These are phyloP conservation scores for Melieria omissa DNA, from an alignment of 2,888 invertebrate species.

Conservation along the genomic window DNA sequence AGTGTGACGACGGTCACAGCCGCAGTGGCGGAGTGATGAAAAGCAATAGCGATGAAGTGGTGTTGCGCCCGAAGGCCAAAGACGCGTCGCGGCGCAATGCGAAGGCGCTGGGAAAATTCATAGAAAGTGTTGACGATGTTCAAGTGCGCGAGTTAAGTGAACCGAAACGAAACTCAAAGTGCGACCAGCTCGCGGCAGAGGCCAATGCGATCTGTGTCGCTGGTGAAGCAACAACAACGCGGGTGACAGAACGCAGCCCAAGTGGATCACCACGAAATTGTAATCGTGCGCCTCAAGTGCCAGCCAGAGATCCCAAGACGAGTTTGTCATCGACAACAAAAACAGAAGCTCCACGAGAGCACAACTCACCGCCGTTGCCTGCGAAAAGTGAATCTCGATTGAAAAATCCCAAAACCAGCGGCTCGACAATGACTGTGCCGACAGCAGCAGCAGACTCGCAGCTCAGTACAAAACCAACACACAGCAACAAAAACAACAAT, in stretches of 20 bases:
- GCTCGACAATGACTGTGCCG: slow-evolving; percentile 47
- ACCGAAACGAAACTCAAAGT: too few species aligned
- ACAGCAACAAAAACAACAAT: slow-evolving; percentile 13
- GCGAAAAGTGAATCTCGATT: slow-evolving; percentile 23
- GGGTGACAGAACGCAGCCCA: neutral
- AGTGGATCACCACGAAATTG: neutral
- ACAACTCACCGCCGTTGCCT: slow-evolving; percentile 20
- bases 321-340: slow-evolving; percentile 37
- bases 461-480: slow-evolving; percentile 5
- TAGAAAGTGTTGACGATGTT: slow-evolving; percentile 7
- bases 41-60: slow-evolving; percentile 21
- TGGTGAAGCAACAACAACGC: too few species aligned
- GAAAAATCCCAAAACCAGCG: neutral
- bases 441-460: slow-evolving; percentile 32
- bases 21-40: neutral
- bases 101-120: slow-evolving; percentile 26
- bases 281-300: slow-evolving; percentile 38
- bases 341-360: neutral
- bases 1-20: slow-evolving; percentile 4
- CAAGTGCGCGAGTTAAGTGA: too few species aligned
- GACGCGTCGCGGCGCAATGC: slow-evolving; percentile 11
- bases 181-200: too few species aligned
- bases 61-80: slow-evolving; percentile 20
- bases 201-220: too few species aligned
- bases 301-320: slow-evolving; percentile 53